Conservation (phyloP, 1,140 invertebrate species). For the Euschistus heros region DNA sequence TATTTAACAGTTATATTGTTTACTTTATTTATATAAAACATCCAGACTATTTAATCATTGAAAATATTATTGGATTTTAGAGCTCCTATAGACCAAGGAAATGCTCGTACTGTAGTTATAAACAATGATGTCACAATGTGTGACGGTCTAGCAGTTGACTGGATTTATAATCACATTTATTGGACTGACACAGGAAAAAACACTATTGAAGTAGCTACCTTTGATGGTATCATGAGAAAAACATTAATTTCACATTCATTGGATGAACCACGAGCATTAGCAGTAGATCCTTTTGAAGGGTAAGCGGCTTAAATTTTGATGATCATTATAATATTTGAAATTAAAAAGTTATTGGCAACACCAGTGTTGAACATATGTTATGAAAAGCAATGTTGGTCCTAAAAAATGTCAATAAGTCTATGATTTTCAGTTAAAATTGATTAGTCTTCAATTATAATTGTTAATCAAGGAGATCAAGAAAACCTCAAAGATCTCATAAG, state of each 20-base stretch:
- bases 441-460: too few relatives aligned
- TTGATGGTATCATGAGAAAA: slow-evolving; percentile 76
- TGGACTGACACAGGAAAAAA: slow-evolving; percentile 89
- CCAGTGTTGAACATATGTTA: too few relatives aligned
- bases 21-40: too few relatives aligned
- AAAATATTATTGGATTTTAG: slow-evolving; percentile 35
- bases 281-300: slow-evolving; percentile 89
- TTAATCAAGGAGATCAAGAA: too few relatives aligned
- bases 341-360: too few relatives aligned
- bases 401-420: too few relatives aligned
- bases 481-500: too few relatives aligned
- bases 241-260: slow-evolving; percentile 68
- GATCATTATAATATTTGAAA: slow-evolving; percentile 35
- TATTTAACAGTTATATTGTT: too few relatives aligned
- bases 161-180: slow-evolving; percentile 93
- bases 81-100: slow-evolving; percentile 79
- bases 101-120: slow-evolving; percentile 67
- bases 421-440: too few relatives aligned
- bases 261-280: slow-evolving; percentile 88
- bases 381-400: too few relatives aligned
- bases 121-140: slow-evolving; percentile 41
- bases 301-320: neutral
- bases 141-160: slow-evolving; percentile 91
- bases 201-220: slow-evolving; percentile 74
- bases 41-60: neutral